Evolutionary conservation across 1,140 invertebrate species (phyloP).

Genomic region (Thrips palmi): DNA sequence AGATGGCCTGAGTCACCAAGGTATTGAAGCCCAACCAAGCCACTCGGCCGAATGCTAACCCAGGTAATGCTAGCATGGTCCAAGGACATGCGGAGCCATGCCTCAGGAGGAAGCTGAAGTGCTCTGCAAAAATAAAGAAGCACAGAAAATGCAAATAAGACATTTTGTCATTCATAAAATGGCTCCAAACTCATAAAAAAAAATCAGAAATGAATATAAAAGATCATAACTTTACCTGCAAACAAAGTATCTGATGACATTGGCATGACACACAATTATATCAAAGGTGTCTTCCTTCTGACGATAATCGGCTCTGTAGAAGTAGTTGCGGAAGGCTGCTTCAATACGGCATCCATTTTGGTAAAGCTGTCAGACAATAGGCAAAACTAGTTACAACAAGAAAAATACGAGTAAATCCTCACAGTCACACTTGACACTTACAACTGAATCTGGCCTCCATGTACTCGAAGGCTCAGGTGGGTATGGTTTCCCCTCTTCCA

Average conservation of each 20-base stretch:
- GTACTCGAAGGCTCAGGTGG: slow-evolving; percentile 92
- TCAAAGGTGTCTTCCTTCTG: slow-evolving; percentile 80
- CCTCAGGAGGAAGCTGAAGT: slow-evolving; percentile 92
- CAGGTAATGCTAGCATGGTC: slow-evolving; percentile 89
- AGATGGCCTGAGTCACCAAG: slow-evolving; percentile 85
- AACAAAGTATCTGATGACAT: slow-evolving; percentile 95
- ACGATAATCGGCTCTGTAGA: slow-evolving; percentile 65
- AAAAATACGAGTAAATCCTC: no score
- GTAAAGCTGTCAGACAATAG: slow-evolving; percentile 73
- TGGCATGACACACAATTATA: slow-evolving; percentile 91
- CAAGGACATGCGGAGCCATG: slow-evolving; percentile 81
- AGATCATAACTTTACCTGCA: slow-evolving; percentile 50
- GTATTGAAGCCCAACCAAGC: slow-evolving; percentile 57
- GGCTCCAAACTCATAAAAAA: slow-evolving; percentile 1
- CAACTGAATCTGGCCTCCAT: no score
- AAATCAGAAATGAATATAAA: slow-evolving; percentile 5
- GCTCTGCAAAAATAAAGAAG: slow-evolving; percentile 42
- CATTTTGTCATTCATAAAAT: slow-evolving; percentile 4
- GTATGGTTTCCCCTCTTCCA: slow-evolving; percentile 89
- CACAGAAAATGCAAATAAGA: background rate
- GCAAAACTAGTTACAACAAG: slow-evolving; percentile 1
- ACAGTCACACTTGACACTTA: no score
- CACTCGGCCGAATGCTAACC: slow-evolving; percentile 67
- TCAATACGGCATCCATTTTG: slow-evolving; percentile 93
- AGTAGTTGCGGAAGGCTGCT: slow-evolving; percentile 85